Base-by-base conservation (phyloP, 2,113 vertebrate genomes). In the Pyxicephalus adspersus region DNA sequence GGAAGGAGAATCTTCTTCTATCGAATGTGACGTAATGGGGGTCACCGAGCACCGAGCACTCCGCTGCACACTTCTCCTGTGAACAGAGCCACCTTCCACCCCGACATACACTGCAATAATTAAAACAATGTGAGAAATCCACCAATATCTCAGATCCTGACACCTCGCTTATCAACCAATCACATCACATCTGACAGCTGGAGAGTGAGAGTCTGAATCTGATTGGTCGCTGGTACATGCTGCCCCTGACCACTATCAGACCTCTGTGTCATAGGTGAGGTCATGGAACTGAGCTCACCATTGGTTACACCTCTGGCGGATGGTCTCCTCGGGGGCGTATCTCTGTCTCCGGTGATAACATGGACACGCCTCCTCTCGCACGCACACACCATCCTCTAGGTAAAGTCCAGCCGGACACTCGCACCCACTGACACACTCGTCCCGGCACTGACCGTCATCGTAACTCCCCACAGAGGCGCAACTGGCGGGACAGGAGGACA, bases 1-100 rank as follows among this genome's bases (percentile, higher is more conserved):
- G 87, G 26, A 96, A 91, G 2, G 90, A 91, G 84, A 94, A 98
- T 83, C 90, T 90, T 83, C 90, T 95, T 84, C 89, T 88, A 80
- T 97, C 96, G 15, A 97, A 97, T 26, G 95, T 98, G 84, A 91
- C 63, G 52, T 95, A 93, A 82, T 97, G 95, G 2, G 91, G 85
- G 0, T 90, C 90, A 0, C 93, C 94, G 4, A 95, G 88, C 75
- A 98, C 84, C 0, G 76, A 67, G 38, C 96, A 96, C 85, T 96
- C 92, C 0, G 92, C 92, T 0, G 94, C 90, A 19, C 96, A 97
- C 4, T 60, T 92, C 65, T 94, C 92, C 81, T 83, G 89, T 2
- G 91, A 87, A 23, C 96, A 98, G 61, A 85, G 87, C 97, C 97
- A 97, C 77, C 80, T 91, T 0, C 96, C 95, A 0, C 89, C 90